Base-by-base conservation (phyloP, 2,888 invertebrate genomes). In the Ceriagrion tenellum region DNA sequence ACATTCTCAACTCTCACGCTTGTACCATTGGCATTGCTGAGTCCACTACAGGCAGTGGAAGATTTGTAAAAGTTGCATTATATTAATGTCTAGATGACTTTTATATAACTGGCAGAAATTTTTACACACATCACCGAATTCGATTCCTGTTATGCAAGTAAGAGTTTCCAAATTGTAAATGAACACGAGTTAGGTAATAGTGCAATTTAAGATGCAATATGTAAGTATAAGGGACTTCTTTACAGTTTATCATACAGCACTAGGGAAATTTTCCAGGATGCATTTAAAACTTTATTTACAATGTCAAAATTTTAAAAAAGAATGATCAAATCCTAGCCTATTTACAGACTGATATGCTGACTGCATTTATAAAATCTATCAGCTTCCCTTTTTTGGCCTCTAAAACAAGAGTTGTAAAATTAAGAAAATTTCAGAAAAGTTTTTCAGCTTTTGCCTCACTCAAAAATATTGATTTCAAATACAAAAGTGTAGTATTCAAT, bases 321-420 rank as follows among this genome's bases (percentile, higher is more conserved):
- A 93, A 69, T 69, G 47, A 55, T 69, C 63, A 69, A 93, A 93
- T 93, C n/a, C 69, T 35, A 69, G 47, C n/a, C 93, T 93, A 93
- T 93, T 69, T 93, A 93, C 93, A 93, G 63, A 93, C 93, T 93
- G 93, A 93, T 93, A 93, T 93, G 93, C 93, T 69, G 93, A 93
- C 69, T 93, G 93, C 93, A 93, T 93, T 47, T 93, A 93, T 74
- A 93, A 93, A 74, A 93, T 93, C 93, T 93, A 93, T 93, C 93
- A 93, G 69, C 69, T 93, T 81, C 26, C 81, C 30, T 13, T 63
- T 91, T 91, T 93, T 59, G 16, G 93, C 93, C 35, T 93, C 93
- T 93, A 93, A 69, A 69, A 93, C 47, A 93, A 55, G 55, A 55
- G 47, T 63, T 47, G 26, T 74, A 93, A 69, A 93, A 74, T 93